Base-by-base conservation (phyloP, 2,888 invertebrate genomes). In the Capitulum mitella region DNA sequence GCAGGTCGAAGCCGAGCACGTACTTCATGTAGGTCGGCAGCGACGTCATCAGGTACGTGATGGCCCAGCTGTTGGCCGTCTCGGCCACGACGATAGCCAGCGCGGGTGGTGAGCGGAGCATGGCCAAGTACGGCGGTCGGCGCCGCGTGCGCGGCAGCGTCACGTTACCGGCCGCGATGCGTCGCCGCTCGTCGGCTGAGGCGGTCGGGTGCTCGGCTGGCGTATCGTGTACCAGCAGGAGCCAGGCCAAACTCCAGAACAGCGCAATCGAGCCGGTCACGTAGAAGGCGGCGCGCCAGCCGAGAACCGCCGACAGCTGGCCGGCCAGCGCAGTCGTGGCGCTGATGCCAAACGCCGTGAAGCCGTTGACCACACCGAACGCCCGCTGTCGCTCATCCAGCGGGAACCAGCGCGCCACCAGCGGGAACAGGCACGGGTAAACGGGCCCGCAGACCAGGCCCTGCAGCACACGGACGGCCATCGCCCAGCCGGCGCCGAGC, bases 211-310 rank as follows among this genome's bases (percentile, higher is more conserved):
- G 80, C 29, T 78, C 64, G 37, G 40, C 40, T 3, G 80, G 80
- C 26, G 32, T 64, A 34, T 79, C 78, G 78, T 80, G 34, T 83
- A 82, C 64, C 77, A 79, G 77, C 3, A 81, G 87, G 86, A 93
- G 92, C 94, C 94, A 95, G 8, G 90, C 87, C 79, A 92, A 85
- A 12, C 93, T 93, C 96, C 96, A 97, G 81, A 91, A 84, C 78
- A 93, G 85, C 10, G 93, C 93, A 82, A 93, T 88, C 74, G 88
- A 88, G 87, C 91, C 92, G 78, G 93, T 94, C 81, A 93, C 89
- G 86, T 96, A 96, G 88, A 96, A 96, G 32, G 94, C 93, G 0
- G 93, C 93, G 82, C 92, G 91, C 96, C 96, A 96, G 26, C 95
- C 95, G 79, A 91, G 88, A 80, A 90, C 89, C 19, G 90, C 91